Percentiles rank a stretch among this genome's conserved stretches.
These are phyloP conservation scores for Xenentodon cancila DNA, from an alignment of 2,797 vertebrate genomes.

Conservation along the genomic window DNA sequence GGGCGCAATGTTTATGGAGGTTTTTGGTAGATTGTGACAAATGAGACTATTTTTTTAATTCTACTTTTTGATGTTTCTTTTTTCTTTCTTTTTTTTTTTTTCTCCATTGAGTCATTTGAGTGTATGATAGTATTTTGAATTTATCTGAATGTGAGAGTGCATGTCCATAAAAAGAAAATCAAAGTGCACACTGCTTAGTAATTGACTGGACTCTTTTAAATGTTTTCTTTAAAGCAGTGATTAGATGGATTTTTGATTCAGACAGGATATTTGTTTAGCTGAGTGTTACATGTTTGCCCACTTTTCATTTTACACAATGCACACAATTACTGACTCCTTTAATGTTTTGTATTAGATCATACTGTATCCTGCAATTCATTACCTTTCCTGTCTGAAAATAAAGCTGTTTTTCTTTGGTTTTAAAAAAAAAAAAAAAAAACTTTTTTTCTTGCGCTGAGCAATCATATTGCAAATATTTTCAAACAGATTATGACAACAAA, in stretches of 20 bases:
- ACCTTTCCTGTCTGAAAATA: slow-evolving; percentile 68
- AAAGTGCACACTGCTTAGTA: slow-evolving; percentile 54
- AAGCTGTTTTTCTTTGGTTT: slow-evolving; percentile 27
- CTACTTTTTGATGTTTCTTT: slow-evolving; percentile 43
- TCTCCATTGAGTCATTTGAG: slow-evolving; percentile 57
- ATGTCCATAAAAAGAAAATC: slow-evolving; percentile 36
- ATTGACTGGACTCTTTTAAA: slow-evolving; percentile 50
- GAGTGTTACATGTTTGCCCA: slow-evolving; percentile 39
- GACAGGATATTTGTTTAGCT: slow-evolving; percentile 23
- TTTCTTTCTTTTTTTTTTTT: slow-evolving; percentile 61
- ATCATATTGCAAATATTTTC: too few relatives aligned
- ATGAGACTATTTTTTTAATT: slow-evolving; percentile 76
- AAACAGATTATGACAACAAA: too few relatives aligned
- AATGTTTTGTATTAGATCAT: slow-evolving; percentile 32
- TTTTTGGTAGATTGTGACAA: slow-evolving; percentile 71
- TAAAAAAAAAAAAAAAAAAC: too few relatives aligned
- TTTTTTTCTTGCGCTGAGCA: too few relatives aligned
- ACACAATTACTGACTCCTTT: slow-evolving; percentile 31
- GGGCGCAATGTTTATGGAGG: slow-evolving; percentile 42
- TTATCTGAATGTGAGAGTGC: slow-evolving; percentile 41
- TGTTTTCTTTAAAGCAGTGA: slow-evolving; percentile 68
- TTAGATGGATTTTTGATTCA: slow-evolving; percentile 34
- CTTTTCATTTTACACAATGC: slow-evolving; percentile 45
- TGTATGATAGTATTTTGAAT: slow-evolving; percentile 37
- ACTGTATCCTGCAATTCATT: slow-evolving; percentile 58